Percentiles rank a stretch among this genome's conserved stretches.
phyloP scores from a whole-genome alignment of 2,113 vertebrate species.

The Noturus placidus region DNA sequence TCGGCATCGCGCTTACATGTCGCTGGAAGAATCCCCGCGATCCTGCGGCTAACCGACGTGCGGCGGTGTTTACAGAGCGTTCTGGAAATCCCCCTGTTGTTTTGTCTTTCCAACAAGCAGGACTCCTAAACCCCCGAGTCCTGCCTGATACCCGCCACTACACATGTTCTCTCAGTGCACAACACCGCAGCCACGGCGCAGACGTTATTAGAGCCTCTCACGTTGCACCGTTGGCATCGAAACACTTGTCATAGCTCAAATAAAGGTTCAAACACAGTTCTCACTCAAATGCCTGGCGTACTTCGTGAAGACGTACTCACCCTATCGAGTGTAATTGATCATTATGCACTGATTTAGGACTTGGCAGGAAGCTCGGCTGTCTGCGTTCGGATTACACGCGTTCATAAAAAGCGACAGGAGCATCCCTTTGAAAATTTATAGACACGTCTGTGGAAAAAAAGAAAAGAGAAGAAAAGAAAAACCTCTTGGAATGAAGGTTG shows the following conservation, averaged over 20 bases:
- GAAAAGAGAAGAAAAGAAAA: neutral
- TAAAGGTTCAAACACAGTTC: constrained; percentile 45
- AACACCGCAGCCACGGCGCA: constrained; percentile 17
- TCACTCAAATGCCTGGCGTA: constrained; percentile 32
- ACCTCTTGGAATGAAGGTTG: constrained; percentile 11
- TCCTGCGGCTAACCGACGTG: constrained; percentile 29
- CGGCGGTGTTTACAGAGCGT: neutral
- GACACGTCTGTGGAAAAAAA: neutral
- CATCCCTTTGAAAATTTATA: constrained; percentile 39
- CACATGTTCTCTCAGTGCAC: neutral
- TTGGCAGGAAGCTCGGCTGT: constrained; percentile 27
- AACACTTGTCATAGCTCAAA: constrained; percentile 28
- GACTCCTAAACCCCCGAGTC: neutral
- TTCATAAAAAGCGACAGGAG: constrained; percentile 21
- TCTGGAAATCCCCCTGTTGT: constrained; percentile 26
- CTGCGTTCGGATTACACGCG: constrained; percentile 4
- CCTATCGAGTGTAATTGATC: constrained; percentile 25
- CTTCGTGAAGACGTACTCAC: constrained; percentile 7
- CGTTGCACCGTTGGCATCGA: constrained; percentile 32
- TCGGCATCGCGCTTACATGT: constrained; percentile 32
- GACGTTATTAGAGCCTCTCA: constrained; percentile 44
- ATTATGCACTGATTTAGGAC: constrained; percentile 32
- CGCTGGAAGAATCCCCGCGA: constrained; percentile 6
- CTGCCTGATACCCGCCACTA: constrained; percentile 2
- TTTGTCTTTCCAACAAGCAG: neutral